These are phyloP conservation scores for Nothobranchius kuhntae DNA, from an alignment of 2,113 vertebrate species.

Conservation along the genomic window DNA sequence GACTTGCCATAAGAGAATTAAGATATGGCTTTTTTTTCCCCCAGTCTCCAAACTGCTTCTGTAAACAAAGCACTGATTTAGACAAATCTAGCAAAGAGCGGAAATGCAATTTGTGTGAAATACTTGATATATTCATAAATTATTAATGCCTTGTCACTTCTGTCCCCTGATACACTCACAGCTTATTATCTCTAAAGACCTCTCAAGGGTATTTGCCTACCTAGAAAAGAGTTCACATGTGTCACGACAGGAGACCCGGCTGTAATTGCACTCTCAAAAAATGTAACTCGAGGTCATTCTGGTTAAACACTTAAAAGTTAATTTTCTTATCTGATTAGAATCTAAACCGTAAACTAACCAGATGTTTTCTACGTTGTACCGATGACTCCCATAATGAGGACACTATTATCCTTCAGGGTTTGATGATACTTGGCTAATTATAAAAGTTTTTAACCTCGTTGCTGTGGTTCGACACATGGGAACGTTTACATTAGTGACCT, in stretches of 20 bases:
- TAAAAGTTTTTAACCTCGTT: constrained; percentile 21
- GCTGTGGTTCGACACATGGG: constrained; percentile 48
- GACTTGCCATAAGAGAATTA: not conserved
- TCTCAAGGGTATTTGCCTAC: constrained; percentile 12
- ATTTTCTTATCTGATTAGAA: constrained; percentile 49
- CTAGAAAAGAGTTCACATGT: constrained; percentile 8
- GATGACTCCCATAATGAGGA: constrained; percentile 43
- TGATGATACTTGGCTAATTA: constrained; percentile 60
- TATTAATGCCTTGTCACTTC: not conserved
- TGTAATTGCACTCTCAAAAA: not conserved
- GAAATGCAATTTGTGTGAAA: not conserved
- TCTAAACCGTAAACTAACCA: constrained; percentile 53
- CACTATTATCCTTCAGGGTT: constrained; percentile 43
- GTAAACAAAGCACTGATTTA: not conserved
- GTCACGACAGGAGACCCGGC: not conserved
- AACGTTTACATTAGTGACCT: constrained; percentile 34
- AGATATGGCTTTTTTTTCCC: not conserved
- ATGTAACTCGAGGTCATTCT: constrained; percentile 3
- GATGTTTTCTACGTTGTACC: constrained; percentile 44
- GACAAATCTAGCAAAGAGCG: not conserved
- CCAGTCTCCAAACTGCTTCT: too few species aligned
- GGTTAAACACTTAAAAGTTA: constrained; percentile 9
- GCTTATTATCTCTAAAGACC: constrained; percentile 5
- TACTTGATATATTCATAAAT: constrained; percentile 9
- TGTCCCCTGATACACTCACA: not conserved